Conservation (phyloP, 2,113 vertebrate species). For the Isichthys henryi region DNA sequence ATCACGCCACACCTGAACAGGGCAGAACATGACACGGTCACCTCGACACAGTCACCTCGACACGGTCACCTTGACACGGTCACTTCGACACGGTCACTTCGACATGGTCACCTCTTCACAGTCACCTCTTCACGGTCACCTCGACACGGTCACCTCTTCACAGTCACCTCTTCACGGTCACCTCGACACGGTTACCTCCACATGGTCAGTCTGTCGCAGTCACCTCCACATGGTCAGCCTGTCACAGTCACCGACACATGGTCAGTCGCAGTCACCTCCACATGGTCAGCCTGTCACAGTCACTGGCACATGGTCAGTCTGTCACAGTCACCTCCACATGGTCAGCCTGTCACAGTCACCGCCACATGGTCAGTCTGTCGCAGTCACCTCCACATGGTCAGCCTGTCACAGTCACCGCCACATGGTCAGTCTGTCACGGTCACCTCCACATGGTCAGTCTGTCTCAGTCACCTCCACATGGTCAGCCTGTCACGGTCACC, state of each 20-base stretch:
- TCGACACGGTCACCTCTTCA: neutral
- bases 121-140: neutral
- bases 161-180: neutral
- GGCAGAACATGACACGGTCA: slow-evolving; percentile 6
- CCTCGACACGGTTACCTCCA: neutral
- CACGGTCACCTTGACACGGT: neutral
- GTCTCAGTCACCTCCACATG: neutral
- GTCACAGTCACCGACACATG: no score
- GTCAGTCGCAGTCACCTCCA: rapidly evolving
- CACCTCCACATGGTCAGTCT: neutral
- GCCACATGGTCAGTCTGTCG: neutral
- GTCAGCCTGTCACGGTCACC: neutral
- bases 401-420: neutral
- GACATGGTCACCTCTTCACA: neutral
- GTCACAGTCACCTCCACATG: neutral
- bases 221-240: neutral
- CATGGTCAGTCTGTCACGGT: neutral
- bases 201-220: neutral
- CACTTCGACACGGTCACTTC: neutral
- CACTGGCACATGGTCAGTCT: no score
- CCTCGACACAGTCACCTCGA: no score
- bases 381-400: neutral
- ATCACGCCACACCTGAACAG: slow-evolving; percentile 75
- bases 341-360: rapidly evolving
- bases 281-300: no score